Evolutionary conservation across 2,797 vertebrate species (phyloP), one percentile per base, ranked within the genome.

Genomic region (Syncerus caffer): DNA sequence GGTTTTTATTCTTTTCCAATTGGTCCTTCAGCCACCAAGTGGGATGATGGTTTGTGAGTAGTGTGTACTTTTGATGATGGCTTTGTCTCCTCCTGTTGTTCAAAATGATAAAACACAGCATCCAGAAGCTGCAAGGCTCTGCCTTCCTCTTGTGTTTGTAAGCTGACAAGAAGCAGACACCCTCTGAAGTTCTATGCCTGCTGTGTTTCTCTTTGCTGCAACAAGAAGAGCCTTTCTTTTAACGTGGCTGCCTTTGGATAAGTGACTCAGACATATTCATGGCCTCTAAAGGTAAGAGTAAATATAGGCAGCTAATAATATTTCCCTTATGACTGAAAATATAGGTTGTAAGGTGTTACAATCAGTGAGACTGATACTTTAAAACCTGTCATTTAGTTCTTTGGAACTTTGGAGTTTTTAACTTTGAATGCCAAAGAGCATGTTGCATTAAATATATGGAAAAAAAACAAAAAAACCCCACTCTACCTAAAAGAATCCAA

Each of bases 221-320:
- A 82, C 97, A 97, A 98, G 98, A 98, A 98, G 98, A 98, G 95
- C 93, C 93, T 98, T 98, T 97, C 98, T 99, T 98, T 98, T 98
- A 98, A 99, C 98, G 98, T 97, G 97, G 97, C 97, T 98, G 95
- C 95, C 98, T 99, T 99, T 99, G 98, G 99, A 99, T 98, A 98
- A 97, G 98, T 97, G 98, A 97, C 97, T 98, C 98, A 76, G 98
- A 98, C 98, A 98, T 97, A 98, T 98, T 97, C 98, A 99, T 99
- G 99, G 98, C 98, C 97, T 99, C 98, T 97, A 98, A 98, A 99
- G 99, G 99, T 99, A 99, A 99, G 98, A 97, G 80, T 90, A 97
- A 95, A 67, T 64, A 45, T 23, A 93, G 53, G 4, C 84, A 82
- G 55, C 34, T 80, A 74, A 60, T 42, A 85, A 67, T 38, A 45